A percentile compares a stretch with the other conserved stretches of the same genome.
These are phyloP conservation scores for Leptarthrus brevirostris DNA, from an alignment of 2,888 invertebrate genomes.

Conservation along the genomic window DNA sequence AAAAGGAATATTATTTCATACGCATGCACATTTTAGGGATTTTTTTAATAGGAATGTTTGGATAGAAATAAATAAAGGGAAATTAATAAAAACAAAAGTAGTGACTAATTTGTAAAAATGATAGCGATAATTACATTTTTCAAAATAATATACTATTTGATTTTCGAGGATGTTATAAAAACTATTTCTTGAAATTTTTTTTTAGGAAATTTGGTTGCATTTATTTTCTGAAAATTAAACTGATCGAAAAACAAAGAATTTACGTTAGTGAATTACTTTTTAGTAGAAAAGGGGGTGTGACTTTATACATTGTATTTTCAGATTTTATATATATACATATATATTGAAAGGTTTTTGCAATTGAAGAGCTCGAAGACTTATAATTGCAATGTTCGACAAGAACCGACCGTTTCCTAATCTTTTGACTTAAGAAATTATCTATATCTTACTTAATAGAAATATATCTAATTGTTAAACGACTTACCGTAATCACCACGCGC, in stretches of 20 bases:
- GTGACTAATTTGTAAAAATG: conserved; percentile 40
- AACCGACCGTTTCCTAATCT: conserved; percentile 37
- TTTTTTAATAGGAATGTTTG: conserved; percentile 27
- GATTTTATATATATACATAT: conserved; percentile 48
- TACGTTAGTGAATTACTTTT: conserved; percentile 26
- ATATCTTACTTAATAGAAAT: conserved; percentile 16
- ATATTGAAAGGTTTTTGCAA: conserved; percentile 43
- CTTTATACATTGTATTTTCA: conserved; percentile 58
- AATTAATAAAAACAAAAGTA: conserved; percentile 41
- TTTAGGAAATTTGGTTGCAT: conserved; percentile 20
- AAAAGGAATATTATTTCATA: conserved; percentile 20
- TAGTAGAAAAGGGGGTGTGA: conserved; percentile 25
- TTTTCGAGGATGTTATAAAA: conserved; percentile 24
- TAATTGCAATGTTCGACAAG: background rate
- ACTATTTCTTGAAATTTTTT: conserved; percentile 4
- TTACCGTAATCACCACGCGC: conserved; percentile 91
- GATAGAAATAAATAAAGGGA: conserved; percentile 35
- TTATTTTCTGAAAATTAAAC: conserved; percentile 8
- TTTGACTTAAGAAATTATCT: conserved; percentile 16
- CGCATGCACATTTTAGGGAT: conserved; percentile 25
- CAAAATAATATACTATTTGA: conserved; percentile 28
- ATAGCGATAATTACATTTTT: conserved; percentile 38
- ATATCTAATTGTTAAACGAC: conserved; percentile 60
- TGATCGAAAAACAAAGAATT: conserved; percentile 32
- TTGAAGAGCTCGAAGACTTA: conserved; percentile 44